A percentile compares a stretch with the other conserved stretches of the same genome.
These are phyloP conservation scores for Dendronephthya gigantea DNA, from an alignment of 64 coral and sea anemone genomes.

Conservation along the genomic window DNA sequence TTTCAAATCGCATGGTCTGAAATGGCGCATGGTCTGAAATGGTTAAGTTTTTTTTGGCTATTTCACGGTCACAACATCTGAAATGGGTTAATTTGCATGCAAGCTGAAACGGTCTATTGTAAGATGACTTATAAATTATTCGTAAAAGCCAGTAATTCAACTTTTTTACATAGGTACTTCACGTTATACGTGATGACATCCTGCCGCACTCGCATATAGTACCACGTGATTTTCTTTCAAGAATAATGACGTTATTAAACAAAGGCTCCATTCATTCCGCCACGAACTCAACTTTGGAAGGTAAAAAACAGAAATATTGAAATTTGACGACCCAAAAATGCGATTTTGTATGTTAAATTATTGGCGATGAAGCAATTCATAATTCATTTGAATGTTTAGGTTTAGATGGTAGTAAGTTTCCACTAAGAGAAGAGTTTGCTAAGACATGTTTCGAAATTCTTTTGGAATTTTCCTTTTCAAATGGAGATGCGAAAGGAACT, in stretches of 20 bases:
- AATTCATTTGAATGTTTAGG: conserved; percentile 24
- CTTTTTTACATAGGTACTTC: conserved; percentile 47
- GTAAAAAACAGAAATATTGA: conserved; percentile 16
- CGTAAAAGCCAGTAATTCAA: too few relatives aligned
- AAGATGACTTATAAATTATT: neutral
- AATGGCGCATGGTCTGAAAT: too few relatives aligned
- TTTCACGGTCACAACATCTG: too few relatives aligned
- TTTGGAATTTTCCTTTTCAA: conserved; percentile 85
- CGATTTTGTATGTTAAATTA: neutral
- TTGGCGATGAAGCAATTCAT: neutral
- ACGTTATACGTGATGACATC: conserved; percentile 81
- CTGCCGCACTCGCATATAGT: conserved; percentile 70
- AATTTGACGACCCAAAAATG: neutral
- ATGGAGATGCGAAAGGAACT: conserved; percentile 49
- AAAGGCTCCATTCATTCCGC: conserved; percentile 92
- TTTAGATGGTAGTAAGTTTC: conserved; percentile 75
- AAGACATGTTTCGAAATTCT: conserved; percentile 98
- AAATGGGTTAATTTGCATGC: too few relatives aligned
- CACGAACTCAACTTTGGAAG: conserved; percentile 82
- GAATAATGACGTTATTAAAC: conserved; percentile 86
- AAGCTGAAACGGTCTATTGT: too few relatives aligned
- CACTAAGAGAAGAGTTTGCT: conserved; percentile 88
- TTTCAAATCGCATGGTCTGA: too few relatives aligned
- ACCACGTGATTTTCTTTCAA: conserved; percentile 84
- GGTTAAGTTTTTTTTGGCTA: too few relatives aligned